These are phyloP conservation scores for Napeogenes inachia DNA, from an alignment of 2,888 invertebrate species.

Conservation along the genomic window DNA sequence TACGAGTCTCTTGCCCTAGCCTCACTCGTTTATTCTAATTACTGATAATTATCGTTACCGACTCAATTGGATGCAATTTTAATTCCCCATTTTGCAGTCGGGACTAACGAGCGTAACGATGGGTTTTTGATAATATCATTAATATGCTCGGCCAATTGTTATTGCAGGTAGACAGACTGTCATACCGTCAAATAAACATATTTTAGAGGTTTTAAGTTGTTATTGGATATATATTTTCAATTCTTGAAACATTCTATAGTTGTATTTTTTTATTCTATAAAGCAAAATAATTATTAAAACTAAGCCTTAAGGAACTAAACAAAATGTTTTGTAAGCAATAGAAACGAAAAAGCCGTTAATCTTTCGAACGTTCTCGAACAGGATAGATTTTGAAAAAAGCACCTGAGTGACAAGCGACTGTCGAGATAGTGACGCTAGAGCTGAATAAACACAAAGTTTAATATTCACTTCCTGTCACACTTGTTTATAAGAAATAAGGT, in stretches of 20 bases:
- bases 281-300: too few relatives aligned
- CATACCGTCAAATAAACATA: constrained; percentile 12
- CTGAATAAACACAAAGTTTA: constrained; percentile 23
- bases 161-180: constrained; percentile 28
- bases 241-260: background rate
- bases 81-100: constrained; percentile 60
- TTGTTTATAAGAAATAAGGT: constrained; percentile 14
- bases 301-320: too few relatives aligned
- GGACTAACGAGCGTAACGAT: constrained; percentile 62
- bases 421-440: constrained; percentile 37
- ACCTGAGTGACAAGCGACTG: constrained; percentile 39
- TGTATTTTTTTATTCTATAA: background rate
- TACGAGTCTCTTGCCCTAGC: constrained; percentile 20
- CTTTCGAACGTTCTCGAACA: constrained; percentile 34
- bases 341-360: constrained; percentile 33
- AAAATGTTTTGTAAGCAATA: constrained; percentile 9
- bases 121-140: constrained; percentile 67
- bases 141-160: constrained; percentile 44
- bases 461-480: background rate
- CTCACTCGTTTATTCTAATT: constrained; percentile 59
- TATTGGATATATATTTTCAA: too few relatives aligned
- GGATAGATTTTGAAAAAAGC: constrained; percentile 40
- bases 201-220: background rate
- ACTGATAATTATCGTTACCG: constrained; percentile 62
- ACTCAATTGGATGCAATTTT: constrained; percentile 60